Percentiles rank a stretch among this genome's conserved stretches.
Evolutionary conservation across 2,797 vertebrate genomes (phyloP).

Genomic region (Eleutherodactylus coqui): DNA sequence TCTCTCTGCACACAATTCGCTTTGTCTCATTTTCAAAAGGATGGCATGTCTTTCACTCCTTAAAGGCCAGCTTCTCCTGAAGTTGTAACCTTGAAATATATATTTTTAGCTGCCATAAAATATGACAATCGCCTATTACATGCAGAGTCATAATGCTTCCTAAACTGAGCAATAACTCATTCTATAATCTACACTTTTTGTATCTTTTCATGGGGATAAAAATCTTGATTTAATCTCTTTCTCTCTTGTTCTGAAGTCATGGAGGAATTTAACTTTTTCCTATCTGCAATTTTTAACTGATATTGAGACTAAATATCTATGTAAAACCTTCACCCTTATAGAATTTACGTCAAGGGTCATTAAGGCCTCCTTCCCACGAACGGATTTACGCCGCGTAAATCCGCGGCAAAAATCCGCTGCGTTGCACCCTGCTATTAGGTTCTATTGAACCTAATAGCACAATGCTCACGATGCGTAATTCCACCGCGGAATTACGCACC

Average conservation of each 20-base stretch:
- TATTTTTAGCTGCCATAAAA: slow-evolving; percentile 29
- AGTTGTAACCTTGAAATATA: slow-evolving; percentile 51
- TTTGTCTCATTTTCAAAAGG: slow-evolving; percentile 62
- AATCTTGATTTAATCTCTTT: background rate
- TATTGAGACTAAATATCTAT: background rate
- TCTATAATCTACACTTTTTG: background rate
- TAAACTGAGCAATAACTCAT: slow-evolving; percentile 19
- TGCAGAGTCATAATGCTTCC: background rate
- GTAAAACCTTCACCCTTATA: too few relatives aligned
- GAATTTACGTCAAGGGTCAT: too few relatives aligned
- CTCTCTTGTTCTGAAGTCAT: background rate
- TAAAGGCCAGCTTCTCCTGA: slow-evolving; percentile 9
- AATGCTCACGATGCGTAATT: too few relatives aligned
- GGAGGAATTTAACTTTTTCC: background rate
- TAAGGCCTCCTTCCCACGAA: too few relatives aligned
- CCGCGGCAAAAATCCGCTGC: too few relatives aligned
- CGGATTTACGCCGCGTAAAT: too few relatives aligned
- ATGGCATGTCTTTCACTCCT: background rate
- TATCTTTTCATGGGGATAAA: background rate
- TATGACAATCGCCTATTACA: slow-evolving; percentile 5
- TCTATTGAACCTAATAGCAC: too few relatives aligned
- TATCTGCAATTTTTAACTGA: background rate
- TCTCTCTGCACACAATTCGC: slow-evolving; percentile 47
- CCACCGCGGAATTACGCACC: too few relatives aligned
- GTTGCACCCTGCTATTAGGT: too few relatives aligned